phyloP scores from a whole-genome alignment of 2,888 invertebrate species.

The Physocephala rufipes region DNA sequence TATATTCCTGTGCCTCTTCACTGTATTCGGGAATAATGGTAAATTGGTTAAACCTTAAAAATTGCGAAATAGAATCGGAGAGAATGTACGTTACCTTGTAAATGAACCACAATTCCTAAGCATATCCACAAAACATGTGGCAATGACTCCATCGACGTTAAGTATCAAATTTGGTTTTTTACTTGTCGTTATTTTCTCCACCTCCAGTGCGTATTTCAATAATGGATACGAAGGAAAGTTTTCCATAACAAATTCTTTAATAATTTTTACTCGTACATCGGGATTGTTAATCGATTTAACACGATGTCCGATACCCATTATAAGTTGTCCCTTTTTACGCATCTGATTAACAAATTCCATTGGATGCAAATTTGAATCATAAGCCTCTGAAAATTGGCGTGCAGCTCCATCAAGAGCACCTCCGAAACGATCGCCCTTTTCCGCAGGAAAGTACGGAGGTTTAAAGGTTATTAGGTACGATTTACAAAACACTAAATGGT shows the following conservation, averaged over 20 bases:
- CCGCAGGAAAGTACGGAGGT: not conserved
- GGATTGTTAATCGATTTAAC: conserved; percentile 96
- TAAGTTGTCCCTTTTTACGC: conserved; percentile 95
- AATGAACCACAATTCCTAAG: conserved; percentile 93
- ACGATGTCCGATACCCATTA: conserved; percentile 99
- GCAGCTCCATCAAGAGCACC: conserved; percentile 99
- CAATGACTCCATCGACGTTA: conserved; percentile 99
- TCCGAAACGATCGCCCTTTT: conserved; percentile 95
- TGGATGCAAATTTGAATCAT: conserved; percentile 92
- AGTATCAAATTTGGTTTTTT: conserved; percentile 99
- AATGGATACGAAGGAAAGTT: conserved; percentile 94
- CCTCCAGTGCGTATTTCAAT: conserved; percentile 95
- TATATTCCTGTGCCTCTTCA: conserved; percentile 97
- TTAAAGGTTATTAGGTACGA: not conserved
- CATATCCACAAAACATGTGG: conserved; percentile 96
- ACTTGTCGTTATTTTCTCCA: conserved; percentile 98
- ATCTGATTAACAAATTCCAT: conserved; percentile 99
- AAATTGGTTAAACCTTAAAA: conserved; percentile 10
- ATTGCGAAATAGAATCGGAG: not conserved
- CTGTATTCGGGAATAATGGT: conserved; percentile 68
- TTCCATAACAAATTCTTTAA: conserved; percentile 94
- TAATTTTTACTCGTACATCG: conserved; percentile 95
- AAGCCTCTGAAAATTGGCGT: conserved; percentile 94
- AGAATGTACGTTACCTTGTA: conserved; percentile 75
- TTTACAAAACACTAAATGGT: not conserved